phyloP scores from a whole-genome alignment of 2,113 vertebrate genomes.

The Stictonetta naevosa region DNA sequence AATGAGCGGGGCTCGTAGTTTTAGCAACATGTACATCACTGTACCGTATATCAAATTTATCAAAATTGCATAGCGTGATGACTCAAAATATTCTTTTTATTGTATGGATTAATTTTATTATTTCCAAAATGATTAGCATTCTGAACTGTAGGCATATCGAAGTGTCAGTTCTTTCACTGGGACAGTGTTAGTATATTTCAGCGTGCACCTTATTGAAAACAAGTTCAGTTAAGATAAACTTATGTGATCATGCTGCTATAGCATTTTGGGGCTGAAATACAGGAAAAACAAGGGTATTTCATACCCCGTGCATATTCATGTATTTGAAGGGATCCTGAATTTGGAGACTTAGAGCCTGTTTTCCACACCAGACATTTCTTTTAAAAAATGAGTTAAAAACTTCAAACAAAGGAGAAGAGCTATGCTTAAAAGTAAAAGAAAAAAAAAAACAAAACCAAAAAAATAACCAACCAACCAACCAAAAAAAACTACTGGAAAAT shows the following conservation, averaged over 20 bases:
- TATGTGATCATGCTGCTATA: accelerated
- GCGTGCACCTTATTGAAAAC: accelerated
- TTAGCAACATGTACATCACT: background rate
- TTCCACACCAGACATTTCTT: background rate
- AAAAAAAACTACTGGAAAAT: background rate
- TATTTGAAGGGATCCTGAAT: background rate
- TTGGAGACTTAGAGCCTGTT: background rate
- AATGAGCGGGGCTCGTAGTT: background rate
- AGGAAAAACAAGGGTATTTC: background rate
- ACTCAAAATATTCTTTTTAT: background rate
- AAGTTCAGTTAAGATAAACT: background rate
- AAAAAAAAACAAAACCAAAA: background rate
- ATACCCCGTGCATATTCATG: background rate
- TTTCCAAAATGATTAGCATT: background rate
- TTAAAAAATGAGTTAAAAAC: background rate
- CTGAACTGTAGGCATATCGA: background rate
- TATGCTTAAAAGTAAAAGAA: background rate
- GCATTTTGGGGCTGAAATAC: background rate
- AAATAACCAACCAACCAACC: too few relatives aligned
- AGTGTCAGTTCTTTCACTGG: background rate
- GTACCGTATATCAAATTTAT: background rate
- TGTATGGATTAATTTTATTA: background rate
- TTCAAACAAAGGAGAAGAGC: background rate
- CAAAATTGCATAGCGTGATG: background rate
- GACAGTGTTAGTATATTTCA: background rate